These are phyloP conservation scores for Lota lota DNA, from an alignment of 2,113 vertebrate species.

Conservation along the genomic window DNA sequence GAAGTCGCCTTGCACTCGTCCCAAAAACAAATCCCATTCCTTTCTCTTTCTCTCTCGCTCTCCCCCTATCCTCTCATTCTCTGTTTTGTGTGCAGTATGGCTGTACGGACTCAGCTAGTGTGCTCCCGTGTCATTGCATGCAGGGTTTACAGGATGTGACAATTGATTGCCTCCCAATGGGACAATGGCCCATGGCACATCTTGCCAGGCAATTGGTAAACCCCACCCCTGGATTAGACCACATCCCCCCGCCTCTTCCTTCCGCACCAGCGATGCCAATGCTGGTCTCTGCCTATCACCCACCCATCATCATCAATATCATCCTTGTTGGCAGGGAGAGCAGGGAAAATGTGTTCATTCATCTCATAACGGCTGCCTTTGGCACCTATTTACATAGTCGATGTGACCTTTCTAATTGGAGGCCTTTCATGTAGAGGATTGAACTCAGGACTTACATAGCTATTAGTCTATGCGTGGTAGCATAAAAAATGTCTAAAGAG, in stretches of 20 bases:
- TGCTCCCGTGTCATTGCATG: slow-evolving; percentile 55
- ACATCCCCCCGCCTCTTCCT: slow-evolving; percentile 16
- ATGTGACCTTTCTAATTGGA: neutral
- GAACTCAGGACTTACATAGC: neutral
- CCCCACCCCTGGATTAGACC: slow-evolving; percentile 31
- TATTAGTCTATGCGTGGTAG: neutral
- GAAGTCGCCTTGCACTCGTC: slow-evolving; percentile 18
- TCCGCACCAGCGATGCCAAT: neutral
- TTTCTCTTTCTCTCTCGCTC: slow-evolving; percentile 3
- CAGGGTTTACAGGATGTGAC: slow-evolving; percentile 66
- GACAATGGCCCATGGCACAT: slow-evolving; percentile 70
- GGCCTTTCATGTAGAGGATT: neutral
- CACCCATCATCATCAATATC: slow-evolving; percentile 48
- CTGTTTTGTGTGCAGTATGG: slow-evolving; percentile 17
- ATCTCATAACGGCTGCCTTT: slow-evolving; percentile 4
- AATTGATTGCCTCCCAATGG: slow-evolving; percentile 75
- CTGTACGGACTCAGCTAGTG: slow-evolving; percentile 26
- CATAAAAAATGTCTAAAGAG: too few relatives aligned
- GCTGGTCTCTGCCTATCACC: slow-evolving; percentile 38
- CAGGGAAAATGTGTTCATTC: slow-evolving; percentile 30
- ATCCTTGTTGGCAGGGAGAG: slow-evolving; percentile 14
- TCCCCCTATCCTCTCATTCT: neutral
- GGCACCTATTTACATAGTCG: neutral
- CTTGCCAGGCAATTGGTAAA: slow-evolving; percentile 65
- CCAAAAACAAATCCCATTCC: slow-evolving; percentile 28